Percentiles rank a stretch among this genome's conserved stretches.
Evolutionary conservation across 2,888 invertebrate species (phyloP).

Genomic region (Oscheius myriophilus): DNA sequence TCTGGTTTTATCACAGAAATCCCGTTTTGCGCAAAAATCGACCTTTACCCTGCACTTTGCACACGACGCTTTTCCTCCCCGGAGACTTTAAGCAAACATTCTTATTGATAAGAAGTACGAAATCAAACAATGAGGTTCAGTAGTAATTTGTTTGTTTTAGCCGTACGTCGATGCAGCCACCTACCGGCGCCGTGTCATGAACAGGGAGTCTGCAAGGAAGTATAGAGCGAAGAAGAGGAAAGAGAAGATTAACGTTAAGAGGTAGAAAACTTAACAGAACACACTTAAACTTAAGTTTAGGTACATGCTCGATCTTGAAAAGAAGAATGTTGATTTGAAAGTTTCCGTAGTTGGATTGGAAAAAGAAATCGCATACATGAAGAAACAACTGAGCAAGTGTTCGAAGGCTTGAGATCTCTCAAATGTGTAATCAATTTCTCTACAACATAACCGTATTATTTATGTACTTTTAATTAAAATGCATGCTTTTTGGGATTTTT

Average conservation of each 20-base stretch:
- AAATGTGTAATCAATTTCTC: too few species aligned
- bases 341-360: slow-evolving; percentile 2
- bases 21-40: not conserved
- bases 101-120: slow-evolving; percentile 1
- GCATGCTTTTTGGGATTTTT: too few species aligned
- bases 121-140: slow-evolving; percentile 24
- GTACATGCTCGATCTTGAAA: slow-evolving; percentile 12
- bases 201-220: slow-evolving; percentile 63
- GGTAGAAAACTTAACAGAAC: slow-evolving; percentile 7
- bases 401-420: not conserved
- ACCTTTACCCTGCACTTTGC: not conserved
- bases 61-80: not conserved
- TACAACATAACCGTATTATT: too few species aligned
- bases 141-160: slow-evolving; percentile 21
- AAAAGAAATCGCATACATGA: slow-evolving; percentile 15
- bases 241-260: slow-evolving; percentile 39
- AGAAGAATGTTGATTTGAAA: slow-evolving; percentile 18
- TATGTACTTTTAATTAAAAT: too few species aligned
- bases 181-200: slow-evolving; percentile 51
- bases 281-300: slow-evolving; percentile 6
- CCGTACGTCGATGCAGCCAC: slow-evolving; percentile 49
- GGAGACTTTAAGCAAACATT: not conserved
- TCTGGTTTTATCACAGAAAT: too few species aligned
- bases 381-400: slow-evolving; percentile 13
- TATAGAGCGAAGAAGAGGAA: slow-evolving; percentile 66